phyloP scores from a whole-genome alignment of 2,888 invertebrate genomes.

The Ethmia dodecea region DNA sequence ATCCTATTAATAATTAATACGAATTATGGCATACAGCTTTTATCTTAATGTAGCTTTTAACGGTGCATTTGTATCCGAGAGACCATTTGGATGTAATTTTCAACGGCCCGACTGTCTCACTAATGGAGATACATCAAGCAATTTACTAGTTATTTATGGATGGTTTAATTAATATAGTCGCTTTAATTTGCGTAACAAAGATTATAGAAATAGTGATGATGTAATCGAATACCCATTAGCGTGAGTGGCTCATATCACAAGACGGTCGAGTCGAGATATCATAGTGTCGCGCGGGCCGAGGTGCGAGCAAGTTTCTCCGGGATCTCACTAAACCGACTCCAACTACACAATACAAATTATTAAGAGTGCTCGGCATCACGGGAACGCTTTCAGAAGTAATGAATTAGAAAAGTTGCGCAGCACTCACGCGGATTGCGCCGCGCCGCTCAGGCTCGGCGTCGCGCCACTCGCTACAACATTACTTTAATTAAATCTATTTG shows the following conservation, averaged over 20 bases:
- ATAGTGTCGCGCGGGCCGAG: constrained; percentile 24
- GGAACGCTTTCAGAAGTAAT: constrained; percentile 78
- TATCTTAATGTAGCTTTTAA: constrained; percentile 72
- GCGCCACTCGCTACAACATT: constrained; percentile 71
- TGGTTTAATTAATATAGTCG: constrained; percentile 42
- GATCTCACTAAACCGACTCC: constrained; percentile 49
- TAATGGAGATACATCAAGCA: constrained; percentile 68
- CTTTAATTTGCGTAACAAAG: constrained; percentile 33
- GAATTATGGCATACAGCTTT: constrained; percentile 68
- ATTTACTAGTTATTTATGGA: constrained; percentile 59
- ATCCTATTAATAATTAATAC: constrained; percentile 71
- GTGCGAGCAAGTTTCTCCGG: constrained; percentile 23
- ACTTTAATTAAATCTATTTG: constrained; percentile 80
- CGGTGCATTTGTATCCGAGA: constrained; percentile 63
- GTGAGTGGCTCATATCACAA: constrained; percentile 28
- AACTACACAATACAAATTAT: constrained; percentile 76
- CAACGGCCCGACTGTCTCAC: constrained; percentile 49
- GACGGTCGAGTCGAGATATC: constrained; percentile 30
- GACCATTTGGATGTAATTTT: constrained; percentile 63
- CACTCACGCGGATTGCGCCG: constrained; percentile 76
- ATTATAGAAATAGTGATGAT: constrained; percentile 32
- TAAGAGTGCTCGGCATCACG: constrained; percentile 75
- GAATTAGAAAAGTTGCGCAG: constrained; percentile 78
- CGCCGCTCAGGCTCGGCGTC: constrained; percentile 35
- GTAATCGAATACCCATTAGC: constrained; percentile 43